Evolutionary conservation across 2,888 invertebrate genomes (phyloP), one percentile per base, ranked within the genome.

Genomic region (Cerastis rubricosa): DNA sequence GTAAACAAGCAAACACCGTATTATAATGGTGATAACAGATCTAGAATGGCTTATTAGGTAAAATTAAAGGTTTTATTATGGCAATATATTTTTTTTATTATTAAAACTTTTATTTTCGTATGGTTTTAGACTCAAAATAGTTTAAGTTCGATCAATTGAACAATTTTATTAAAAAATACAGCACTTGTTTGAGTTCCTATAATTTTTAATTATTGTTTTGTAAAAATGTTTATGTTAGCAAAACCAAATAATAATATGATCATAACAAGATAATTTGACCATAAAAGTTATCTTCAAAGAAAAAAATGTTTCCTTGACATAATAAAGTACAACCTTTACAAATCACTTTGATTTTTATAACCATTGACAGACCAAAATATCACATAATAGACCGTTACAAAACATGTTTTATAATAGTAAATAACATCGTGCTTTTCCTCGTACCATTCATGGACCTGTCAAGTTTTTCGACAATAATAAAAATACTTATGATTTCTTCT

Each of bases 291-390:
- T 22, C 2, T 51, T 51, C n/a, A 54, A 81, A 74, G 59, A 6
- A 4, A 47, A 57, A 43, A 2, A 5, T 19, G 2, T 75, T 66
- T 61, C 29, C 12, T 61, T 66, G 51, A 54, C n/a, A 63, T 54
- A 14, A 29, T 25, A 54, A 49, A 43, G 19, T 6, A 64, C 22
- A 45, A 61, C 64, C 81, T 82, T 80, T 71, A 74, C 63, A 82
- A 82, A 75, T 84, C 61, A 59, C 14, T n/a, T 45, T 8, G n/a
- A 74, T 43, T 67, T 64, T 67, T 61, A 47, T 59, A 59, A 65
- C 45, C 40, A 71, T 81, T 79, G 84, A 72, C 22, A 68, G 22
- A 59, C 72, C 22, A 59, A 83, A 67, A 84, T 71, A 59, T 68
- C 14, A n/a, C 49, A 67, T 68, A 81, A 66, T 66, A 63, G 45